phyloP scores from a whole-genome alignment of 2,797 vertebrate genomes.

The Novumbra hubbsi region DNA sequence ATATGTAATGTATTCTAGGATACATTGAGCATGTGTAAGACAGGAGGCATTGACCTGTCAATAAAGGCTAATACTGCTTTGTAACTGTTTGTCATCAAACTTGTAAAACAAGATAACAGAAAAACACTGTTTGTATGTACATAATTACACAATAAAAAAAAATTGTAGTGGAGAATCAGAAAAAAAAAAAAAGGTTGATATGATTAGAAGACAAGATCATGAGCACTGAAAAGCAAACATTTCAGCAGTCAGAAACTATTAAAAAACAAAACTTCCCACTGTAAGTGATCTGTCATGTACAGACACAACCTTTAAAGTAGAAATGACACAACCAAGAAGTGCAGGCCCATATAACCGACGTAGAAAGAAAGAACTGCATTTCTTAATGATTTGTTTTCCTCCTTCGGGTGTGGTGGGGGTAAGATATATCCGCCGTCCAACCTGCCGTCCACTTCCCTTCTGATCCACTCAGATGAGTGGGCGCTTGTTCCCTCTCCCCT shows the following conservation, averaged over 20 bases:
- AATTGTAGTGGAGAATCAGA: conserved; percentile 30
- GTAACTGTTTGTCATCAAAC: conserved; percentile 52
- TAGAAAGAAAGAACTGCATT: not conserved
- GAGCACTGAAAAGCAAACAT: conserved; percentile 56
- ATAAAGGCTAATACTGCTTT: conserved; percentile 73
- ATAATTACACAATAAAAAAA: conserved; percentile 60
- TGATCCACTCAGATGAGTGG: conserved; percentile 28
- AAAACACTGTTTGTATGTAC: conserved; percentile 60
- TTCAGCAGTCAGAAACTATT: conserved; percentile 38
- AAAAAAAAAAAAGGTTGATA: conserved; percentile 32
- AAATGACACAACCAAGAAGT: conserved; percentile 55
- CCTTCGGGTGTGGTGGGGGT: conserved; percentile 27
- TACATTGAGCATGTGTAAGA: conserved; percentile 49
- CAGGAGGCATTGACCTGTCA: conserved; percentile 47
- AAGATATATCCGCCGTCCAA: conserved; percentile 45
- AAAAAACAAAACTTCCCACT: conserved; percentile 45
- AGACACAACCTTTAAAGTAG: conserved; percentile 43
- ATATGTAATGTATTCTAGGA: conserved; percentile 44
- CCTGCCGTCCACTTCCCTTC: conserved; percentile 26
- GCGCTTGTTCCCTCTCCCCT: conserved; percentile 39
- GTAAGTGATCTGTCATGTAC: conserved; percentile 47
- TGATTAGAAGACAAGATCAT: conserved; percentile 57
- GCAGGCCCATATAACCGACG: conserved; percentile 48
- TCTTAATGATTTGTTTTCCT: conserved; percentile 32
- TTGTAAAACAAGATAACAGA: conserved; percentile 43